These are phyloP conservation scores for Podarcis raffonei DNA, from an alignment of 2,113 vertebrate genomes.

Conservation along the genomic window DNA sequence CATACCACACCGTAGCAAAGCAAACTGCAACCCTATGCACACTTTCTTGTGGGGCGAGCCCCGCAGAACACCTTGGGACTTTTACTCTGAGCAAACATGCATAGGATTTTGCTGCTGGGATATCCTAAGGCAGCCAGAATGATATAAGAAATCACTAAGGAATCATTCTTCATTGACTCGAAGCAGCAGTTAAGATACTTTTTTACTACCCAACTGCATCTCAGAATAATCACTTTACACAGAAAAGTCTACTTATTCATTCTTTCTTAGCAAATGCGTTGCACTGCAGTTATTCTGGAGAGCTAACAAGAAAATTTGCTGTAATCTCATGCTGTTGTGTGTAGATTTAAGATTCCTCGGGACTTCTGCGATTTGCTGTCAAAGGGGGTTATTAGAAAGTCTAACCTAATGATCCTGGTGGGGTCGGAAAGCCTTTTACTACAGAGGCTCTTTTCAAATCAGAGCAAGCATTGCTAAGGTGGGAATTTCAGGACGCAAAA, in stretches of 20 bases:
- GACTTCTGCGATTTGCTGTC: not conserved
- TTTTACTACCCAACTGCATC: not conserved
- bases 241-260: not conserved
- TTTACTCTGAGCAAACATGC: not conserved
- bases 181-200: too few species aligned
- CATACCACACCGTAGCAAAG: accelerated
- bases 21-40: not conserved
- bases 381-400: not conserved
- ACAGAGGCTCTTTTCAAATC: accelerated
- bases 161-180: too few species aligned
- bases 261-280: not conserved
- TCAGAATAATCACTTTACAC: not conserved
- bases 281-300: not conserved
- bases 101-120: not conserved
- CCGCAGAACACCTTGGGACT: not conserved
- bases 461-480: not conserved
- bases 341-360: not conserved
- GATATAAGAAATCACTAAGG: not conserved
- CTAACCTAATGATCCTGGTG: not conserved
- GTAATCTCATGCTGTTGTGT: not conserved
- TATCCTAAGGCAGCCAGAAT: not conserved
- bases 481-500: not conserved
- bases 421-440: not conserved
- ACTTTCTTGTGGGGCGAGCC: not conserved
- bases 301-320: not conserved